Conservation (phyloP, 1,140 invertebrate genomes). For the Paralvinella palmiformis region DNA sequence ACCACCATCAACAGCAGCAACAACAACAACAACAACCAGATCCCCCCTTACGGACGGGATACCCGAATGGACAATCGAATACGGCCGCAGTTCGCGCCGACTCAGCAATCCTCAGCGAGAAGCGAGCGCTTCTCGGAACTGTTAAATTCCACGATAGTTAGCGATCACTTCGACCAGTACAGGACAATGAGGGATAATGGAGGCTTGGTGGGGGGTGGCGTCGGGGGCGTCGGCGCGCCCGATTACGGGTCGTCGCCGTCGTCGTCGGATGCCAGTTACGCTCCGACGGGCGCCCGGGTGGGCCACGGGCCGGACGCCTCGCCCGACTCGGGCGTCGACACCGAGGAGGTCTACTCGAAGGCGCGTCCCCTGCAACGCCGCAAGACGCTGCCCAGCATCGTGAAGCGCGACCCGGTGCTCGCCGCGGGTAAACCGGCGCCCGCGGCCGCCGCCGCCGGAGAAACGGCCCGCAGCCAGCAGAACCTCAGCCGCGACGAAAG, state of each 20-base stretch:
- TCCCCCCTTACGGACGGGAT: not conserved
- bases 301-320: not conserved
- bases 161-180: constrained; percentile 83
- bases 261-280: not conserved
- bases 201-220: not conserved
- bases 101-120: not conserved
- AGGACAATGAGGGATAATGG: constrained; percentile 35
- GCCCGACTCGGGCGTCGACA: not conserved
- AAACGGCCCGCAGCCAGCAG: constrained; percentile 13
- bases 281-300: not conserved
- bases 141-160: constrained; percentile 51
- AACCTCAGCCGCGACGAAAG: constrained; percentile 14
- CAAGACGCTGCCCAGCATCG: constrained; percentile 37
- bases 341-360: constrained; percentile 25
- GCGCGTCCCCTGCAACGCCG: constrained; percentile 35
- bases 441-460: not conserved
- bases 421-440: not conserved
- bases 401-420: constrained; percentile 7
- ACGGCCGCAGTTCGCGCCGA: not conserved
- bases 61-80: not conserved
- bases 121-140: constrained; percentile 45
- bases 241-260: not conserved
- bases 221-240: not conserved
- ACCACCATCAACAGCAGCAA: not conserved
- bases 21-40: not conserved